These are phyloP conservation scores for Elephas maximus DNA, from an alignment of 2,113 vertebrate species.

Conservation along the genomic window DNA sequence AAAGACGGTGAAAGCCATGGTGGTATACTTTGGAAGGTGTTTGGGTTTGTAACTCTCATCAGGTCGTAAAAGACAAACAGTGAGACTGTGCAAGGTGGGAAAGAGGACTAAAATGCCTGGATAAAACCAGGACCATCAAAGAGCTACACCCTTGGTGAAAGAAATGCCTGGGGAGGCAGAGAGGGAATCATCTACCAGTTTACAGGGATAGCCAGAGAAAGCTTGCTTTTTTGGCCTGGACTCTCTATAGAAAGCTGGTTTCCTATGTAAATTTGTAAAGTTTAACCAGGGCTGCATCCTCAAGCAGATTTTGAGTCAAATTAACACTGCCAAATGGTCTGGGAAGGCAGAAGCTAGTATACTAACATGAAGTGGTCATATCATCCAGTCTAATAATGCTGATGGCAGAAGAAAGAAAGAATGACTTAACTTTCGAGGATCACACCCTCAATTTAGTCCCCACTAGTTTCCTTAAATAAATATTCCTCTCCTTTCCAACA, in stretches of 20 bases:
- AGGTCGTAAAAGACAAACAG: not conserved
- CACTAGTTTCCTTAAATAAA: slow-evolving; percentile 27
- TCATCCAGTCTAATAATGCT: not conserved
- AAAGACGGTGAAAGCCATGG: not conserved
- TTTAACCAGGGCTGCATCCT: not conserved
- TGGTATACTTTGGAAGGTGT: not conserved
- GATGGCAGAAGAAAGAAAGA: not conserved
- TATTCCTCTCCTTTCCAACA: not conserved
- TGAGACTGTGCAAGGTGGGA: not conserved
- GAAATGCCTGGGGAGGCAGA: not conserved
- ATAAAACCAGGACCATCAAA: not conserved
- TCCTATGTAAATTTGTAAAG: not conserved
- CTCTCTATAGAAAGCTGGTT: not conserved
- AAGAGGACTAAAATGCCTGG: not conserved
- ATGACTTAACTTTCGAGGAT: not conserved
- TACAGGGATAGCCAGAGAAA: not conserved
- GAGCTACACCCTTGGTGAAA: not conserved
- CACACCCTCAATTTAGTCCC: not conserved
- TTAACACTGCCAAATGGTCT: not conserved
- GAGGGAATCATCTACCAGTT: not conserved
- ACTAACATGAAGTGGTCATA: not conserved
- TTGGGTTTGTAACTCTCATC: not conserved
- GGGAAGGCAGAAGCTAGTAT: not conserved
- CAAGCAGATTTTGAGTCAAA: slow-evolving; percentile 15
- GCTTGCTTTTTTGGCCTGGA: not conserved